A percentile compares a stretch with the other conserved stretches of the same genome.
phyloP scores from a whole-genome alignment of 2,797 vertebrate species.

The Harpagifer antarcticus region DNA sequence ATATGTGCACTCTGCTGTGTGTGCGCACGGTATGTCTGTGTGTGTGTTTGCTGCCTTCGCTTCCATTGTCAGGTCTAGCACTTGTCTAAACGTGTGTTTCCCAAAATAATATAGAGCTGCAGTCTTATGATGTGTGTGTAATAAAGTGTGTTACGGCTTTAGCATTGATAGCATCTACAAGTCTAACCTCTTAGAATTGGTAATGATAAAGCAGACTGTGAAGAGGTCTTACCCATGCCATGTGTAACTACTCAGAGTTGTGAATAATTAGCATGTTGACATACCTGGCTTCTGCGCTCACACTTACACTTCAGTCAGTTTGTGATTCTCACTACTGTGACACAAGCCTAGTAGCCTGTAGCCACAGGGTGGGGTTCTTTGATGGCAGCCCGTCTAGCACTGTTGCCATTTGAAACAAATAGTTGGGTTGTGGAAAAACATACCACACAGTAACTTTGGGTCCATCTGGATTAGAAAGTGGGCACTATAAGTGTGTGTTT shows the following conservation, averaged over 20 bases:
- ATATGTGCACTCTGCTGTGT: conserved; percentile 60
- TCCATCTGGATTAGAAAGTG: conserved; percentile 1
- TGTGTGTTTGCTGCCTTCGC: conserved; percentile 37
- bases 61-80: conserved; percentile 46
- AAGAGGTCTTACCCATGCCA: conserved; percentile 14
- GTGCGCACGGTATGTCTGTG: conserved; percentile 53
- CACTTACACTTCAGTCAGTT: conserved; percentile 29
- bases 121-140: conserved; percentile 18
- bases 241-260: conserved; percentile 32
- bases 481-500: conserved; percentile 5
- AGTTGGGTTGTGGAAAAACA: conserved; percentile 32
- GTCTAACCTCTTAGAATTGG: conserved; percentile 19
- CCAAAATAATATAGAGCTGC: conserved; percentile 17
- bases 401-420: conserved; percentile 29
- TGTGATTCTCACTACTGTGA: conserved; percentile 39
- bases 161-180: conserved; percentile 19
- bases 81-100: conserved; percentile 41
- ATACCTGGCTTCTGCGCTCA: conserved; percentile 34
- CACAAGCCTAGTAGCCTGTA: conserved; percentile 29
- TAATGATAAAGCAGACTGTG: conserved; percentile 9
- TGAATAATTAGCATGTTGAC: conserved; percentile 49
- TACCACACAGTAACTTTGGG: background rate
- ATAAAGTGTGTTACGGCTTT: conserved; percentile 15
- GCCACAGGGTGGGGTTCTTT: conserved; percentile 19
- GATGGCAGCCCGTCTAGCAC: conserved; percentile 27